phyloP scores from a whole-genome alignment of 2,888 invertebrate genomes.

The Unio pictorum region DNA sequence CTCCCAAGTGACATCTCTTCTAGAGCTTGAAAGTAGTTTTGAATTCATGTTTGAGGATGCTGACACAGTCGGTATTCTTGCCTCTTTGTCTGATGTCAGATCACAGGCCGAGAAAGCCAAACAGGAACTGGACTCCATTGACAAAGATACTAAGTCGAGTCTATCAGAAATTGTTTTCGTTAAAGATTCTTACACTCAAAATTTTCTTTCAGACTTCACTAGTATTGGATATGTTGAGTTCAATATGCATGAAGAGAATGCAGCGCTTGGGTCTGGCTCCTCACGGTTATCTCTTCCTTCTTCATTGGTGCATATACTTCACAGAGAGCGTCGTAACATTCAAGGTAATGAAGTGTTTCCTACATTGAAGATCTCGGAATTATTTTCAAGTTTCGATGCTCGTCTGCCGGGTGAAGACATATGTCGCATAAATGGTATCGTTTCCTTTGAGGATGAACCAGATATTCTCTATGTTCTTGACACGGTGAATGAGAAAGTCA shows the following conservation, averaged over 20 bases:
- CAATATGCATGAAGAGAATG: not conserved
- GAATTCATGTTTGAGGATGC: conserved; percentile 6
- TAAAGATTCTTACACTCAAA: conserved; percentile 7
- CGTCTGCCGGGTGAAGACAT: not conserved
- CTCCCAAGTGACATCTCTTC: conserved; percentile 12
- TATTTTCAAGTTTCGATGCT: not conserved
- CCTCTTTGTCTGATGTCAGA: conserved; percentile 7
- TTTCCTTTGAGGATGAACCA: conserved; percentile 1
- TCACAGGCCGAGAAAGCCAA: conserved; percentile 3
- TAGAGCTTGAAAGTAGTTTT: conserved; percentile 16
- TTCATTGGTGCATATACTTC: conserved; percentile 10
- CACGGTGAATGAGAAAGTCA: conserved; percentile 5
- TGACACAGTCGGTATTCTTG: conserved; percentile 4
- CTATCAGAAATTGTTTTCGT: conserved; percentile 14
- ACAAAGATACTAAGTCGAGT: not conserved
- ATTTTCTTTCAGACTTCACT: conserved; percentile 14
- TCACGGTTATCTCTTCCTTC: conserved; percentile 4
- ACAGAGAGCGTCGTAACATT: not conserved
- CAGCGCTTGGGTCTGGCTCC: not conserved
- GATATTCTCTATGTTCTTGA: conserved; percentile 2
- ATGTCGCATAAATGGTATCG: conserved; percentile 4
- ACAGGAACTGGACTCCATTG: conserved; percentile 6
- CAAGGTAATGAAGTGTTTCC: too few relatives aligned
- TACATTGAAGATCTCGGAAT: too few relatives aligned
- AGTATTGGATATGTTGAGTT: conserved; percentile 24